Evolutionary conservation across 2,888 invertebrate species (phyloP), one percentile per base, ranked within the genome.

Genomic region (Nudaria mundana): DNA sequence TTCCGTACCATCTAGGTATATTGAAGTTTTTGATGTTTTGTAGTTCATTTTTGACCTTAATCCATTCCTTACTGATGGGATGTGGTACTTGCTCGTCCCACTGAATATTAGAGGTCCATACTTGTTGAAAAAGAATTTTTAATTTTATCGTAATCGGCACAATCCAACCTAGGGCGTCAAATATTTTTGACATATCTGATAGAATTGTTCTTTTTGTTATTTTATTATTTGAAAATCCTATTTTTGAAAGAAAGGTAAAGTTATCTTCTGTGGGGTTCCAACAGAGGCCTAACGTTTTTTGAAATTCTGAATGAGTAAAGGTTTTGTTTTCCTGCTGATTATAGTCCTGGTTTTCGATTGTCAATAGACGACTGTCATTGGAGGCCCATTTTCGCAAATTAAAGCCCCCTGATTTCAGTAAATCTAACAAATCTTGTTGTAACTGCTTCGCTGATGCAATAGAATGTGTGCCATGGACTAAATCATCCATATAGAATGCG

Each of bases 201-300:
- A n/a, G n/a, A n/a, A n/a, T n/a, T n/a, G n/a, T n/a, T n/a, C n/a
- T n/a, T n/a, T n/a, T n/a, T n/a, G n/a, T n/a, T n/a, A n/a, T n/a
- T n/a, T n/a, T n/a, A n/a, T n/a, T n/a, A n/a, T n/a, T n/a, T n/a
- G n/a, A n/a, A n/a, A n/a, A n/a, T n/a, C n/a, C n/a, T n/a, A n/a
- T n/a, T n/a, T n/a, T n/a, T n/a, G n/a, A n/a, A n/a, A n/a, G n/a
- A n/a, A 53, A 51, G n/a, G n/a, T 39, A 8, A 53, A 37, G 1
- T 30, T 31, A 14, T 51, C 51, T 2, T n/a, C 0, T n/a, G 24
- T 2, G 47, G 44, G 23, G 42, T 38, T 47, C 51, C 44, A 3
- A 35, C 14, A 3, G 47, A 34, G 1, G 46, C 46, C 3, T n/a
- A n/a, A n/a, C 44, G 28, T n/a, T 35, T 45, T 37, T 39, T 45